Conservation (phyloP, 1,140 invertebrate genomes). For the Dufourea novaeangliae region DNA sequence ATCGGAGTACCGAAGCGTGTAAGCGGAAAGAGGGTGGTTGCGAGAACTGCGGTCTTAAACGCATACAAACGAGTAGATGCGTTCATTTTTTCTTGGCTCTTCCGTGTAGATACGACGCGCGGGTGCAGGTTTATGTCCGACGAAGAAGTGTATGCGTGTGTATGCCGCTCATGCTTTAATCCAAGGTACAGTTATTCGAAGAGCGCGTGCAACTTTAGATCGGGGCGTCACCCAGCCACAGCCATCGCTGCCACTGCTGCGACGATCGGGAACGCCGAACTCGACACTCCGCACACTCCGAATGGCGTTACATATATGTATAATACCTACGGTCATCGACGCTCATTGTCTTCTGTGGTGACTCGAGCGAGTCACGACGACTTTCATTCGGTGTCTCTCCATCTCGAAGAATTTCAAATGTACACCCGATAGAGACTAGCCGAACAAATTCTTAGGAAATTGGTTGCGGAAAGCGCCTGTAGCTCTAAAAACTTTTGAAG, state of each 20-base stretch:
- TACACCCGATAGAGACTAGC: no score
- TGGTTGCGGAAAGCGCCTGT: no score
- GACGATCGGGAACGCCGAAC: conserved; percentile 50
- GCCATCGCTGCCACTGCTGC: neutral
- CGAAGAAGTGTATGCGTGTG: neutral
- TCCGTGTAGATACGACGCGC: neutral
- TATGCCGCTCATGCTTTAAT: conserved; percentile 37
- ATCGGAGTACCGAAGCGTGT: no score
- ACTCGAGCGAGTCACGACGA: neutral
- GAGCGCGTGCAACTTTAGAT: conserved; percentile 59
- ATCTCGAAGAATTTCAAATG: neutral
- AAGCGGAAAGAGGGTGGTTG: no score
- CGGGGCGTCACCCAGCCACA: conserved; percentile 56
- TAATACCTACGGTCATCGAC: neutral
- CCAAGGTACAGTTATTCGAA: conserved; percentile 63
- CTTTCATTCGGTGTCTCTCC: neutral
- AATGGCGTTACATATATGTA: no score
- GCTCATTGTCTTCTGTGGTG: neutral
- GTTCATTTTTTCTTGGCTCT: neutral
- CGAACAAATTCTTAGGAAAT: no score
- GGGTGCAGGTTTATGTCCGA: neutral
- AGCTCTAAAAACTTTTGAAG: no score
- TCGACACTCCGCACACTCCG: neutral
- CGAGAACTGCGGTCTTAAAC: no score
- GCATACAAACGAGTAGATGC: no score